Base-by-base conservation (phyloP, 2,888 invertebrate species). In the Aplocera efformata region DNA sequence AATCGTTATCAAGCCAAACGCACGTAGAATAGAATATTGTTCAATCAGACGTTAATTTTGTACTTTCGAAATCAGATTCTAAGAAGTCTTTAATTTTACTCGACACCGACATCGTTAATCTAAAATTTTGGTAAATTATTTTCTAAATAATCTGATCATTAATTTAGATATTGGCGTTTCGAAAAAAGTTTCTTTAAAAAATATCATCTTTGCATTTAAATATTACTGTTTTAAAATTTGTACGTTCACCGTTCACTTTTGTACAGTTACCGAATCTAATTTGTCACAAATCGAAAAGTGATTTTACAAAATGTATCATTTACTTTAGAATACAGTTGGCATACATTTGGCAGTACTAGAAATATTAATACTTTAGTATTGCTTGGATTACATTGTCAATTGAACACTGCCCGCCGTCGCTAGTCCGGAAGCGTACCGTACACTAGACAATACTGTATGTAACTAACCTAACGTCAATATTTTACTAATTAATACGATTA, bases 301-400 rank as follows among this genome's bases (percentile, higher is more conserved):
- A 76, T 80, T 80, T 70, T 67, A 70, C 76, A 79, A 81, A 83
- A 80, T 72, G 78, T 69, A 69, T 69, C 63, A 67, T 61, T 17
- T 69, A 68, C 61, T 77, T 79, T 77, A 83, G 73, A 83, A 84
- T 85, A 88, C 80, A 79, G 86, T 86, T 85, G 86, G 88, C 86
- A 84, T 79, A 72, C 72, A 75, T 82, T 86, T 86, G 88, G 86
- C 88, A 88, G 84, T 84, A 84, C 85, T 85, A 85, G 80, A 84
- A 74, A 86, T 77, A 86, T 83, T 75, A 85, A 86, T 85, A 86
- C 81, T 84, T 86, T 86, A 86, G 83, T 88, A 88, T 88, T 86
- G 88, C 88, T 88, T 82, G 86, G 72, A 75, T 85, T 86, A 86
- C 88, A 86, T 86, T 83, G 85, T 88, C 85, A 74, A 75, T 75